Conservation (phyloP, 2,888 invertebrate genomes). For the Sericinus montela region DNA sequence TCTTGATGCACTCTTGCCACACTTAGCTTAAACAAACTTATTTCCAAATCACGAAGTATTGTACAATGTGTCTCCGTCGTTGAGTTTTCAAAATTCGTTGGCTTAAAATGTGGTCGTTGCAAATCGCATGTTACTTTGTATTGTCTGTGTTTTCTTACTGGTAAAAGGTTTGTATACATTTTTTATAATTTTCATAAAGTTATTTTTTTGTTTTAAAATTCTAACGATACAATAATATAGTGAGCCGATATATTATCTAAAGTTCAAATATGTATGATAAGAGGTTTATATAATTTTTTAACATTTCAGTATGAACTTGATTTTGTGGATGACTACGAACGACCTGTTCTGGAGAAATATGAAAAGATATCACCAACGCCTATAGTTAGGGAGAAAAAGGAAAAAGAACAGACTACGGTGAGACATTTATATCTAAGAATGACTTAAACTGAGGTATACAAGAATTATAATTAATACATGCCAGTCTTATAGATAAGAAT, state of each 20-base stretch:
- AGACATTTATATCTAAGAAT: slow-evolving; percentile 1
- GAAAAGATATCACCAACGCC: slow-evolving; percentile 79
- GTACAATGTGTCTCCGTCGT: slow-evolving; percentile 33
- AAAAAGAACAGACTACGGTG: slow-evolving; percentile 62
- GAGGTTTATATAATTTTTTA: neutral
- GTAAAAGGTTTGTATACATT: slow-evolving; percentile 13
- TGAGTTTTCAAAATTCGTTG: slow-evolving; percentile 14
- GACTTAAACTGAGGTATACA: no score
- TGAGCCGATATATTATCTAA: no score
- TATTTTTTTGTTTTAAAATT: no score
- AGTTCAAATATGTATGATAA: no score
- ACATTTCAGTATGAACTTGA: slow-evolving; percentile 63
- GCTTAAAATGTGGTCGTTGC: slow-evolving; percentile 32
- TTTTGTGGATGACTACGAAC: slow-evolving; percentile 85
- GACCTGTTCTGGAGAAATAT: slow-evolving; percentile 85
- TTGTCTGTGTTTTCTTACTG: slow-evolving; percentile 35
- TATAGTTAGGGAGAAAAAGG: slow-evolving; percentile 64
- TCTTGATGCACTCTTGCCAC: slow-evolving; percentile 10
- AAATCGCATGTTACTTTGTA: slow-evolving; percentile 59
- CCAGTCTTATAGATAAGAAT: no score
- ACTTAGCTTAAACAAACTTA: slow-evolving; percentile 18
- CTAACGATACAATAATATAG: no score
- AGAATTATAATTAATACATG: no score
- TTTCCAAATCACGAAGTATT: slow-evolving; percentile 12
- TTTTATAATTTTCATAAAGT: neutral